These are phyloP conservation scores for Notechis scutatus DNA, from an alignment of 2,113 vertebrate genomes.

Conservation along the genomic window DNA sequence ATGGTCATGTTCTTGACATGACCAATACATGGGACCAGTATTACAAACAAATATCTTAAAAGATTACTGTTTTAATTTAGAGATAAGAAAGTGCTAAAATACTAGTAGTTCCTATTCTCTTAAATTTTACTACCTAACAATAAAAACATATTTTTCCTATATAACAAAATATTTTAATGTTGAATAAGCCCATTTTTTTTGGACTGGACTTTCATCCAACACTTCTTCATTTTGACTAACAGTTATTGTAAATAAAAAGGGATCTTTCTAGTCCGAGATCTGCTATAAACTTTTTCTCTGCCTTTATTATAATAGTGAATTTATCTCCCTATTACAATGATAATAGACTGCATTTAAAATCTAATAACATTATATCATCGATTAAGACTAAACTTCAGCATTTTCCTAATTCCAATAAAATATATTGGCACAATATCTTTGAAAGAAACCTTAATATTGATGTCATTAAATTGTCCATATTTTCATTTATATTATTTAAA, in stretches of 20 bases:
- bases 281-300: background rate
- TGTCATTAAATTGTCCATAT: background rate
- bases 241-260: background rate
- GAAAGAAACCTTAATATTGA: background rate
- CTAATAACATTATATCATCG: background rate
- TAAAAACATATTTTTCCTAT: background rate
- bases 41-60: constrained; percentile 4
- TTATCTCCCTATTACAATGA: background rate
- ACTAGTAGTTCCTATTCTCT: background rate
- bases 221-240: constrained; percentile 3
- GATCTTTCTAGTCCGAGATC: background rate
- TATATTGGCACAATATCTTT: background rate
- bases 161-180: background rate
- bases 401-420: background rate
- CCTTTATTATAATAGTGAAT: background rate
- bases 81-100: background rate
- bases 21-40: background rate
- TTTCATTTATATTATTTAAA: background rate
- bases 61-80: constrained; percentile 13
- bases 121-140: background rate
- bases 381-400: background rate
- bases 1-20: background rate
- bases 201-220: background rate
- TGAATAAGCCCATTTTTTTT: background rate
- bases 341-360: background rate